phyloP scores from a whole-genome alignment of 1,140 invertebrate species.

The Drosophila pseudoananassae region DNA sequence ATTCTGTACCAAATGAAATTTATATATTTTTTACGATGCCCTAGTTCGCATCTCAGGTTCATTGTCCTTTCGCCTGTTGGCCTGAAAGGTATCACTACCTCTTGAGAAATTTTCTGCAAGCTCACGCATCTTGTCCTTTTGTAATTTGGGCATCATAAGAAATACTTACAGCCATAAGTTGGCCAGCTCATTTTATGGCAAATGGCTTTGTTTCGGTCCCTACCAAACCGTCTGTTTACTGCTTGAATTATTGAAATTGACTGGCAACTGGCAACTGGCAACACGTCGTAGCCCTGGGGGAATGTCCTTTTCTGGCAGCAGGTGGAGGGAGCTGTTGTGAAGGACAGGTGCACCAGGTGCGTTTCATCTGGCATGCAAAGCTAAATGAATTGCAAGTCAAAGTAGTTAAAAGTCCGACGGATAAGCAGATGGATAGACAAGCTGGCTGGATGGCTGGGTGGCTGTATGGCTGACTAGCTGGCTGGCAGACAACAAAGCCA shows the following conservation, averaged over 20 bases:
- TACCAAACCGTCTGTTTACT: slow-evolving; percentile 21
- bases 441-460: slow-evolving; percentile 1
- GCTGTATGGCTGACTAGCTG: background rate
- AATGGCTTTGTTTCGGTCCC: slow-evolving; percentile 45
- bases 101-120: background rate
- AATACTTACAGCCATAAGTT: slow-evolving; percentile 39
- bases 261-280: slow-evolving; percentile 43
- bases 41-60: slow-evolving; percentile 1
- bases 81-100: background rate
- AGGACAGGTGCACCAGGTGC: slow-evolving; percentile 51
- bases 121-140: slow-evolving; percentile 4
- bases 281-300: slow-evolving; percentile 23
- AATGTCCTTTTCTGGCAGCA: slow-evolving; percentile 3
- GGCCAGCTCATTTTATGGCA: slow-evolving; percentile 53
- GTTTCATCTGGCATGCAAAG: slow-evolving; percentile 64
- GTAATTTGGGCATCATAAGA: slow-evolving; percentile 31
- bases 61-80: background rate
- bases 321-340: background rate
- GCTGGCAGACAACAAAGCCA: slow-evolving; percentile 47
- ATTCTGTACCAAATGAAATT: slow-evolving; percentile 4
- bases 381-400: slow-evolving; percentile 79
- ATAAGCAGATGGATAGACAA: slow-evolving; percentile 24
- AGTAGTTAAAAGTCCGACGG: slow-evolving; percentile 57
- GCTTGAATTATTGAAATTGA: slow-evolving; percentile 55
- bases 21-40: background rate